Evolutionary conservation across 1,140 invertebrate genomes (phyloP).

Genomic region (Trigoniulus corallinus): DNA sequence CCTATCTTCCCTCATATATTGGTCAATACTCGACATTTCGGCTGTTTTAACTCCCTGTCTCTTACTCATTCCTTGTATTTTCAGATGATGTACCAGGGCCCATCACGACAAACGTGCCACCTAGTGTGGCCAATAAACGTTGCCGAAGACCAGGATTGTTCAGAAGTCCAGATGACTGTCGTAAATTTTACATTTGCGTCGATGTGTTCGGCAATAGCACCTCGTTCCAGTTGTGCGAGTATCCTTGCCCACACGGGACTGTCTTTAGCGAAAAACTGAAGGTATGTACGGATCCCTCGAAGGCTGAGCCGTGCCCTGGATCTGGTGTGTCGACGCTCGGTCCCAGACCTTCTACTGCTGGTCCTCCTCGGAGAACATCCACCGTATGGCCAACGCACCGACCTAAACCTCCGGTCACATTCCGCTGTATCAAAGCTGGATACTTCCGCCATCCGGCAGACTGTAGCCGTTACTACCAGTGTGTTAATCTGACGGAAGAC

Average conservation of each 20-base stretch:
- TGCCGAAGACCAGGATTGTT: neutral
- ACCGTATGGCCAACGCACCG: neutral
- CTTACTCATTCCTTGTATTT: neutral
- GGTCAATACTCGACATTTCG: neutral
- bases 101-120: neutral
- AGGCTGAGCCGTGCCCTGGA: neutral
- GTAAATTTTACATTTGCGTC: neutral
- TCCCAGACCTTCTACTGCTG: neutral
- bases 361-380: neutral
- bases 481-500: neutral
- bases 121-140: neutral
- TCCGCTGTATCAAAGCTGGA: neutral
- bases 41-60: neutral
- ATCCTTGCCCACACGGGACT: neutral
- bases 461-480: neutral
- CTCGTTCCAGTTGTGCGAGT: neutral
- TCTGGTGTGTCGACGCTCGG: neutral
- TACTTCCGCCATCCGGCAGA: neutral
- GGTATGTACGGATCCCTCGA: neutral
- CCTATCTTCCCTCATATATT: no score
- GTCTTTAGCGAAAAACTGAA: neutral
- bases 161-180: neutral
- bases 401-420: neutral
- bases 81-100: neutral
- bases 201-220: neutral